A percentile compares a stretch with the other conserved stretches of the same genome.
Evolutionary conservation across 2,888 invertebrate species (phyloP).

Genomic region (Bombylius major): DNA sequence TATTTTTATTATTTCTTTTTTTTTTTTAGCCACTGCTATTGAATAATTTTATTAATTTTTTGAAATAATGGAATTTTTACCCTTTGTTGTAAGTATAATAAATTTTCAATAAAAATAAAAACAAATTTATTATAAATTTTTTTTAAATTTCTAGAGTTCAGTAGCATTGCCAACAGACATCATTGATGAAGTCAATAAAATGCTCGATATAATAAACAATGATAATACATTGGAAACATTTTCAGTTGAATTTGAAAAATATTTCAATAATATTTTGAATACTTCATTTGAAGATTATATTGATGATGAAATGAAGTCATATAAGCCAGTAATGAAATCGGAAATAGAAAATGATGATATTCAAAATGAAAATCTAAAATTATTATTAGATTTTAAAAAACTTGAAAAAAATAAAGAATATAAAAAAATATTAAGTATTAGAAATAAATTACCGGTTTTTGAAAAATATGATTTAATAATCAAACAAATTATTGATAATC

Average conservation of each 20-base stretch:
- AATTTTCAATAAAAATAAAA: no score
- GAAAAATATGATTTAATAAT: constrained; percentile 48
- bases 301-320: background rate
- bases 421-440: constrained; percentile 43
- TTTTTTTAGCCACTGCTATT: no score
- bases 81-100: no score
- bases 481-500: constrained; percentile 48
- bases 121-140: no score
- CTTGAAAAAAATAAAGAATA: constrained; percentile 30
- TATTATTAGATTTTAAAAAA: constrained; percentile 10
- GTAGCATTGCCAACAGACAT: constrained; percentile 21
- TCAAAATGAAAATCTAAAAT: background rate
- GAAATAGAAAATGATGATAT: background rate
- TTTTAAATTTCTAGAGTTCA: constrained; percentile 19
- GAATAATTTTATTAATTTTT: no score
- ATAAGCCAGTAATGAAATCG: background rate
- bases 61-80: no score
- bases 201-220: constrained; percentile 15
- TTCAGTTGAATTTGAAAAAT: constrained; percentile 20
- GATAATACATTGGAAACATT: constrained; percentile 15
- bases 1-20: no score
- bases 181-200: constrained; percentile 18
- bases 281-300: constrained; percentile 25
- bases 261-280: constrained; percentile 23
- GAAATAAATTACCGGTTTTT: constrained; percentile 56